Conservation (phyloP, 2,888 invertebrate genomes). For the Rhamnusium bicolor region DNA sequence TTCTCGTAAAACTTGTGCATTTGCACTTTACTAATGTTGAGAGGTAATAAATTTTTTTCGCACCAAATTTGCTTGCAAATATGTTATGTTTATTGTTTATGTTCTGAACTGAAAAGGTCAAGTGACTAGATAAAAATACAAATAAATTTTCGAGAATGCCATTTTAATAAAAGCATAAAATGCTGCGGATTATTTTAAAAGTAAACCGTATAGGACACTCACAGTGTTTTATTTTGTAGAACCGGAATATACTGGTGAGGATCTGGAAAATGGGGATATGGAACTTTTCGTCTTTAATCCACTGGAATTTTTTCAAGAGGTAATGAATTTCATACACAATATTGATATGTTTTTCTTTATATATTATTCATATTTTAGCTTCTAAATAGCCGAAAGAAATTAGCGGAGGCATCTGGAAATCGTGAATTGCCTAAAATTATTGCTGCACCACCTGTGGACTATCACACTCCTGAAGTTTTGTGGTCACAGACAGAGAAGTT, state of each 20-base stretch:
- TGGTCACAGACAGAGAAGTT: conserved; percentile 64
- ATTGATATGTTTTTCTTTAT: background rate
- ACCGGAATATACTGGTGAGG: background rate
- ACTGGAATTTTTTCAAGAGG: conserved; percentile 35
- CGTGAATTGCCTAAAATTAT: conserved; percentile 51
- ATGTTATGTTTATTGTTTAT: too few relatives aligned
- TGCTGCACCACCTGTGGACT: conserved; percentile 53
- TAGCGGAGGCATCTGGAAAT: background rate
- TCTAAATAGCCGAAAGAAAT: background rate
- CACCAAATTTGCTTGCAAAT: too few relatives aligned
- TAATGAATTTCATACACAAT: background rate
- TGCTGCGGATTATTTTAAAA: too few relatives aligned
- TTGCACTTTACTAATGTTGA: too few relatives aligned
- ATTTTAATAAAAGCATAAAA: too few relatives aligned
- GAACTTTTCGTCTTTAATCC: conserved; percentile 23
- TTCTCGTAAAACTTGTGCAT: too few relatives aligned
- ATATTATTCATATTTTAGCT: background rate
- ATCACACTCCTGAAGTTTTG: conserved; percentile 63
- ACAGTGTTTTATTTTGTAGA: background rate
- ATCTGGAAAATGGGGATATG: conserved; percentile 28
- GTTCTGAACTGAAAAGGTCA: too few relatives aligned
- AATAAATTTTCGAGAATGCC: too few relatives aligned
- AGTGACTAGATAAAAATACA: too few relatives aligned
- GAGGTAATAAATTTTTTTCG: too few relatives aligned
- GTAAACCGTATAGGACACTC: too few relatives aligned